phyloP scores from a whole-genome alignment of 2,888 invertebrate species.

The Cryptocheilus praepositus region DNA sequence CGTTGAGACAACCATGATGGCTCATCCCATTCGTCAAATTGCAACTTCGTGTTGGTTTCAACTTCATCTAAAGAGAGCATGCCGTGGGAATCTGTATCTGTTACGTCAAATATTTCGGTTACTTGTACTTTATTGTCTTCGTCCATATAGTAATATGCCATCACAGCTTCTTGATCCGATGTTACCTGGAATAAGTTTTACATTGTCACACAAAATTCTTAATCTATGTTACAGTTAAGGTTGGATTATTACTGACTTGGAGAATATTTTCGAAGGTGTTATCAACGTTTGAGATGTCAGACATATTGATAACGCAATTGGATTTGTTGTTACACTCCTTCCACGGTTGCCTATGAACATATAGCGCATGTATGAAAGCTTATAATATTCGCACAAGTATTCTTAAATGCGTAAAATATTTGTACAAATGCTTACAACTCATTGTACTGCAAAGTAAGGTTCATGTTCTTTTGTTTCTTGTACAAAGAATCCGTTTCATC shows the following conservation, averaged over 20 bases:
- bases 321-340: slow-evolving; percentile 58
- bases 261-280: slow-evolving; percentile 79
- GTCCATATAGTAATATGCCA: slow-evolving; percentile 94
- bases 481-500: slow-evolving; percentile 67
- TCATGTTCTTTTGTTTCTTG: slow-evolving; percentile 78
- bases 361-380: background rate
- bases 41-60: slow-evolving; percentile 80
- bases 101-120: slow-evolving; percentile 92
- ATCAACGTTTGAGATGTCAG: slow-evolving; percentile 66
- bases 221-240: background rate
- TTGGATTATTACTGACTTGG: slow-evolving; percentile 69
- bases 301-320: slow-evolving; percentile 68
- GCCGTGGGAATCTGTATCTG: slow-evolving; percentile 83
- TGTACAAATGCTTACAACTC: slow-evolving; percentile 74
- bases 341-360: slow-evolving; percentile 61
- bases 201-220: slow-evolving; percentile 1
- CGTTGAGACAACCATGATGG: slow-evolving; percentile 68
- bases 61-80: slow-evolving; percentile 80
- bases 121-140: slow-evolving; percentile 91
- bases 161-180: slow-evolving; percentile 89
- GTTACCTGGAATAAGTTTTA: slow-evolving; percentile 80
- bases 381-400: background rate
- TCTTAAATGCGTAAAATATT: background rate
- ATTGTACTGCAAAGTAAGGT: slow-evolving; percentile 79
- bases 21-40: slow-evolving; percentile 82